These are phyloP conservation scores for Trichopria drosophilae DNA, from an alignment of 2,888 invertebrate species.

Conservation along the genomic window DNA sequence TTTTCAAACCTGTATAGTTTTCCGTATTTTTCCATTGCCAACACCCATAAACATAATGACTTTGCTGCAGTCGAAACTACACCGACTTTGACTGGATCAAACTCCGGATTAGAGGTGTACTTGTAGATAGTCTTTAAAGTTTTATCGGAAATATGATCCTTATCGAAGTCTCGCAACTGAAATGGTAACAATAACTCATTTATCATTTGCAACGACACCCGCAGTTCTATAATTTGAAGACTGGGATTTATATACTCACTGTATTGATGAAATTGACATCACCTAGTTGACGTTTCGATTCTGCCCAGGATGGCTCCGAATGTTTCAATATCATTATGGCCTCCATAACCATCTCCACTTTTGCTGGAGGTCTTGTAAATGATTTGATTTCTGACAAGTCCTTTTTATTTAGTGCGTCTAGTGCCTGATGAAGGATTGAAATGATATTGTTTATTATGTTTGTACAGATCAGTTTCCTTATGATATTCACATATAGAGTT, in stretches of 20 bases:
- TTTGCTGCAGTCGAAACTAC: slow-evolving; percentile 82
- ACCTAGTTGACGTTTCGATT: slow-evolving; percentile 83
- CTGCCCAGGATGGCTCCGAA: slow-evolving; percentile 82
- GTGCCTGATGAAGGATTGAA: too few relatives aligned
- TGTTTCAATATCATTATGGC: slow-evolving; percentile 82
- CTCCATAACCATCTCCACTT: slow-evolving; percentile 89
- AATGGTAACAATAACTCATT: slow-evolving; percentile 28
- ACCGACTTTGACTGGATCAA: slow-evolving; percentile 86
- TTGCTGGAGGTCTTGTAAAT: slow-evolving; percentile 81
- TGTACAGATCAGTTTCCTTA: too few relatives aligned
- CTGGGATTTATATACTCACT: slow-evolving; percentile 39
- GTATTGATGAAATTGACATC: slow-evolving; percentile 76
- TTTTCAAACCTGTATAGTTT: slow-evolving; percentile 74
- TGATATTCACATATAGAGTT: too few relatives aligned
- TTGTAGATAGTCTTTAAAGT: slow-evolving; percentile 77
- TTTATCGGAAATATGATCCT: slow-evolving; percentile 83
- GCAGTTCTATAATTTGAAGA: background rate
- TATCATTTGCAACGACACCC: background rate
- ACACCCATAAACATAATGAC: slow-evolving; percentile 87
- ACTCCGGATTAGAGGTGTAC: slow-evolving; percentile 80
- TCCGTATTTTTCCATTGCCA: slow-evolving; percentile 89
- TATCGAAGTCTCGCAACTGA: slow-evolving; percentile 80
- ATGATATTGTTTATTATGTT: too few relatives aligned
- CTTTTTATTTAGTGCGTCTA: slow-evolving; percentile 81
- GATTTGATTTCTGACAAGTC: slow-evolving; percentile 89